Evolutionary conservation across 2,113 vertebrate genomes (phyloP).

Genomic region (Thomomys bottae): DNA sequence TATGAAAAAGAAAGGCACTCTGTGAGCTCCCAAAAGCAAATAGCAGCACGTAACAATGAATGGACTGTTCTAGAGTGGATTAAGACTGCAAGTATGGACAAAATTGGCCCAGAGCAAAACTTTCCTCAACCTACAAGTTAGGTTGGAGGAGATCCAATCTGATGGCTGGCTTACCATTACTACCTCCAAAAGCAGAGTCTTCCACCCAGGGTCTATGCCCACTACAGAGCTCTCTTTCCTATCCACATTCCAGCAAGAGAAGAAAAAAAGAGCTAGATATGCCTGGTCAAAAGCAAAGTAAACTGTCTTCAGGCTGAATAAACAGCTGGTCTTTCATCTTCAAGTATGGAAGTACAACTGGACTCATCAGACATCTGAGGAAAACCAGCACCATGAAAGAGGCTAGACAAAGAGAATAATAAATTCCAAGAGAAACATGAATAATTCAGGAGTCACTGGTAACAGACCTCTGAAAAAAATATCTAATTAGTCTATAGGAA

Average conservation of each 20-base stretch:
- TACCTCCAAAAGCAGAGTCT: background rate
- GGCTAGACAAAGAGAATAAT: background rate
- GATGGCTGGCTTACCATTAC: background rate
- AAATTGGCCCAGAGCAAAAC: background rate
- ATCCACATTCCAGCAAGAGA: background rate
- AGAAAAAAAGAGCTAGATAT: background rate
- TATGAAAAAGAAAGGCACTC: background rate
- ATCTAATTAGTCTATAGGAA: background rate
- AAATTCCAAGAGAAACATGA: background rate
- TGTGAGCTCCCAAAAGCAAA: background rate
- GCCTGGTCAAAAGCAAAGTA: background rate
- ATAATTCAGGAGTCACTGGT: background rate
- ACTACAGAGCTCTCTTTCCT: rapidly evolving
- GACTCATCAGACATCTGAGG: background rate
- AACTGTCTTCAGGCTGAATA: background rate
- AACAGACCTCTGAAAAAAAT: background rate
- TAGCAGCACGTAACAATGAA: too few relatives aligned
- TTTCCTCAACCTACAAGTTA: background rate
- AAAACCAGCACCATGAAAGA: background rate
- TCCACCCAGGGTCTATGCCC: background rate
- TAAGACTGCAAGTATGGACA: background rate
- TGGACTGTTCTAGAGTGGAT: background rate
- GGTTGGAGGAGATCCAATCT: background rate
- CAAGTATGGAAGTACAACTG: background rate
- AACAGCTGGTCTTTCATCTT: background rate